These are phyloP conservation scores for Rhamnusium bicolor DNA, from an alignment of 2,888 invertebrate species.

Conservation along the genomic window DNA sequence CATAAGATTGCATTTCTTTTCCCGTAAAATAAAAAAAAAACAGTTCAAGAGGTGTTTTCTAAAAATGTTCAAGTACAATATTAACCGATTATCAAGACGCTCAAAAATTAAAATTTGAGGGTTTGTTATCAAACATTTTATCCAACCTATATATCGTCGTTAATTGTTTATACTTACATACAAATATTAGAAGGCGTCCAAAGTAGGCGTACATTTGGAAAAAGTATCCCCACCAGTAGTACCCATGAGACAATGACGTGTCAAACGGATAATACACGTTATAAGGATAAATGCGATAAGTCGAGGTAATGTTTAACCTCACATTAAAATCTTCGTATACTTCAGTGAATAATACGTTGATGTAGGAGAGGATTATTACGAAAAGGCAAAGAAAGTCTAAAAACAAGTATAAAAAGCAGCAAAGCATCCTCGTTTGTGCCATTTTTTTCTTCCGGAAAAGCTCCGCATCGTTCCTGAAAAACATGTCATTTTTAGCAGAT, in stretches of 20 bases:
- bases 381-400: neutral
- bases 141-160: too few relatives aligned
- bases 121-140: too few relatives aligned
- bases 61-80: too few relatives aligned
- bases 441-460: slow-evolving; percentile 11
- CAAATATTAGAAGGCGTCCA: slow-evolving; percentile 14
- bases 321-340: slow-evolving; percentile 40
- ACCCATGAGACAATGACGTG: slow-evolving; percentile 42
- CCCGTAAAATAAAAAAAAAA: too few relatives aligned
- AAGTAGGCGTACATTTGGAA: slow-evolving; percentile 29
- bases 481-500: neutral
- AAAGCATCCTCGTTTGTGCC: slow-evolving; percentile 31
- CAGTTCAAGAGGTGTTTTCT: too few relatives aligned
- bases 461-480: slow-evolving; percentile 36
- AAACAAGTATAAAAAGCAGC: slow-evolving; percentile 23
- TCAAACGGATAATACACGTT: slow-evolving; percentile 46
- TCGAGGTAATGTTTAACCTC: slow-evolving; percentile 41
- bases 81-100: too few relatives aligned
- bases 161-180: slow-evolving; percentile 35
- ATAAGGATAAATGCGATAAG: slow-evolving; percentile 37
- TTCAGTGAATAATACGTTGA: slow-evolving; percentile 16
- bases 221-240: slow-evolving; percentile 37
- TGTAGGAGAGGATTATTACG: neutral
- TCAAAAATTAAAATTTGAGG: too few relatives aligned
- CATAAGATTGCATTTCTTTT: too few relatives aligned